Evolutionary conservation across 1,140 invertebrate genomes (phyloP).

Genomic region (Metaphire vulgaris): DNA sequence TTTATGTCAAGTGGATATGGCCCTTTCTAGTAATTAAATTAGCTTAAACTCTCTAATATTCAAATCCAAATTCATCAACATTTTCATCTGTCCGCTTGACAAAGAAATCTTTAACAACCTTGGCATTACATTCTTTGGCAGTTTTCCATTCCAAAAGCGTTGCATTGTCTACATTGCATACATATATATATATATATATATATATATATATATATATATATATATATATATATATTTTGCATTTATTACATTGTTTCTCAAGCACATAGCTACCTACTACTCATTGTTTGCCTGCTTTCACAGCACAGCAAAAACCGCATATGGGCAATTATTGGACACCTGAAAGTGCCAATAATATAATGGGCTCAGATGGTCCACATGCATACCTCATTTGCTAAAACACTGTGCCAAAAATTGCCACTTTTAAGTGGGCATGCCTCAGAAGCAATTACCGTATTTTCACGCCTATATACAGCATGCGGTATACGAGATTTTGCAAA

Average conservation of each 20-base stretch:
- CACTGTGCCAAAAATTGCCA: background rate
- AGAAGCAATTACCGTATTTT: background rate
- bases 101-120: background rate
- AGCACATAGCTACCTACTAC: background rate
- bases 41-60: background rate
- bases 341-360: no score
- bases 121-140: background rate
- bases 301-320: no score
- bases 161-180: background rate
- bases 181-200: constrained; percentile 14
- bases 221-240: no score
- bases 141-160: background rate
- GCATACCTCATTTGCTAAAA: background rate
- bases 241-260: background rate
- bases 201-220: constrained; percentile 15
- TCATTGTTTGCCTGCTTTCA: background rate
- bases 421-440: no score
- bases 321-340: no score
- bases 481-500: no score
- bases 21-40: background rate
- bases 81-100: background rate
- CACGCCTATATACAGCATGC: no score
- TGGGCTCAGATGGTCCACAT: no score
- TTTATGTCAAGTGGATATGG: background rate
- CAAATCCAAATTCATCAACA: background rate